Base-by-base conservation (phyloP, 2,797 vertebrate genomes). In the Aeoliscus strigatus region DNA sequence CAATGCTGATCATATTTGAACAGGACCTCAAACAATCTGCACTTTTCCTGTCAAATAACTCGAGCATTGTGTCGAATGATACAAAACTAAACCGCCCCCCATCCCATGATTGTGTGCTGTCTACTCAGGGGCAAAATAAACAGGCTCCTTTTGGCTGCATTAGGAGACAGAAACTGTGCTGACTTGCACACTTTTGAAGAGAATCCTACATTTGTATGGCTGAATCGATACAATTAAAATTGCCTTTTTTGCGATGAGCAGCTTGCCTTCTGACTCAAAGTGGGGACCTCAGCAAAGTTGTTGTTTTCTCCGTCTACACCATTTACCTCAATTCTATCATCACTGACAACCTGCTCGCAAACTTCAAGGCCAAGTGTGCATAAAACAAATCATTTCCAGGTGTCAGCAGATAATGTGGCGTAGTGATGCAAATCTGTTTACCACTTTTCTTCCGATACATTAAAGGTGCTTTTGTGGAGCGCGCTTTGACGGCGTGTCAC, bases 211-310 rank as follows among this genome's bases (percentile, higher is more conserved):
- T 88, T 89, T 90, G 83, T 86, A 84, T 81, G 80, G 83, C 86
- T 87, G 88, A 88, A 90, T 88, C 81, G 75, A 89, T 88, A 86
- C 87, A 90, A 90, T 90, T 90, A 90, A 89, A 90, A 88, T 83
- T 73, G 75, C 75, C 71, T 83, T 80, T 80, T 79, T 80, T 66
- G 71, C 75, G 70, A 86, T 84, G 83, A 84, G 76, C 82, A 82
- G 73, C 81, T 78, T 43, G 68, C 82, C 71, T 80, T 66, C 52
- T 54, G 39, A 68, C 79, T 86, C 86, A 89, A 89, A 89, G 82
- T 88, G 85, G 76, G 82, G 79, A 82, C 83, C 88, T 90, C 89
- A 90, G 89, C 88, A 90, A 86, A 87, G 82, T 84, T 77, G 82
- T 88, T 87, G 84, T 88, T 88, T 88, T 86, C 82, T 80, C 78